Percentiles rank a stretch among this genome's conserved stretches.
Conservation (phyloP, 2,113 vertebrate genomes). For the Ceyx melanurus region DNA sequence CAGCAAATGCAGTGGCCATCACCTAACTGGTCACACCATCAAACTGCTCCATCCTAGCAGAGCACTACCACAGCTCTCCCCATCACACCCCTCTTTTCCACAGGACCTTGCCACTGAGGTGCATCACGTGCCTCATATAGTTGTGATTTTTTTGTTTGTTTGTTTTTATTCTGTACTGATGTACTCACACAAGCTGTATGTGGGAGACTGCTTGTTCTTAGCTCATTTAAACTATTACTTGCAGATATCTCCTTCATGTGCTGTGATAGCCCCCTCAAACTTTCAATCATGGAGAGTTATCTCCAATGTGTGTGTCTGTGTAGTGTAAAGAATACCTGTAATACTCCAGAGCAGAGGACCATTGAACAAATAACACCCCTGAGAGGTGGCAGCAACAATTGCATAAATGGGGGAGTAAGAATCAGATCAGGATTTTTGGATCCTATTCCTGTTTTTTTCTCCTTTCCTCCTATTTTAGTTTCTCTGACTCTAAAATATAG, state of each 20-base stretch:
- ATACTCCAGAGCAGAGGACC: not conserved
- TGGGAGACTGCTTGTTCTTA: not conserved
- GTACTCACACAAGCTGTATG: not conserved
- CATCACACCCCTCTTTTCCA: not conserved
- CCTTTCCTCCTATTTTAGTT: not conserved
- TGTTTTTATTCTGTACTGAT: not conserved
- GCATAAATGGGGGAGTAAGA: not conserved
- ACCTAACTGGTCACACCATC: not conserved
- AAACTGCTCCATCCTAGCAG: not conserved
- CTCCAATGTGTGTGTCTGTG: fast-evolving
- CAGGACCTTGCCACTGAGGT: not conserved
- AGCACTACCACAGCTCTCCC: not conserved
- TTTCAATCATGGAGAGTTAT: not conserved
- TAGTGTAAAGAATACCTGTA: not conserved
- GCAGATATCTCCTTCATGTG: not conserved
- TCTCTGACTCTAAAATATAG: not conserved
- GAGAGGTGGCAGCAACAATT: not conserved
- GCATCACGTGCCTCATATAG: not conserved
- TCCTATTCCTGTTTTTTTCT: not conserved
- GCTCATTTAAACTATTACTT: not conserved
- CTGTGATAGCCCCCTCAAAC: not conserved
- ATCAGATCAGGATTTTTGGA: not conserved
- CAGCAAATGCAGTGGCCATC: not conserved
- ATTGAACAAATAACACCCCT: not conserved
- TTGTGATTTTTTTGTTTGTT: not conserved